These are phyloP conservation scores for Gila robusta DNA, from an alignment of 2,797 vertebrate species.

Conservation along the genomic window DNA sequence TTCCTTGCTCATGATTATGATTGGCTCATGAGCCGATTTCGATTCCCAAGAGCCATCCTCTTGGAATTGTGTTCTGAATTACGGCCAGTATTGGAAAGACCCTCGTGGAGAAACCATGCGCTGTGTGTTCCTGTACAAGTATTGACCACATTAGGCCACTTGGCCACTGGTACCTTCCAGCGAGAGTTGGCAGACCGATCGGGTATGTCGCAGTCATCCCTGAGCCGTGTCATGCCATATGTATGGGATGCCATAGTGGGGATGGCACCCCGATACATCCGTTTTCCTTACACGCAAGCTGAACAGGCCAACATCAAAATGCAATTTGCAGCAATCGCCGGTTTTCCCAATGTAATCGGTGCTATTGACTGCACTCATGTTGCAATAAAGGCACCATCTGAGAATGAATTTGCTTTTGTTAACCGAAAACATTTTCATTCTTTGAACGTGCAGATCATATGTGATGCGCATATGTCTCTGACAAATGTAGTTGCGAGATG, in stretches of 20 bases:
- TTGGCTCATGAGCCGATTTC: not conserved
- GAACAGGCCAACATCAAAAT: conserved; percentile 46
- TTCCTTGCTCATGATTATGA: not conserved
- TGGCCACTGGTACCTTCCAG: conserved; percentile 10
- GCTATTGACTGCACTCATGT: conserved; percentile 14
- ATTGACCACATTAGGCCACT: not conserved
- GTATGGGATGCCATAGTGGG: conserved; percentile 39
- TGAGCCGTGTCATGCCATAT: conserved; percentile 16
- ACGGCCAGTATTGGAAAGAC: conserved; percentile 25
- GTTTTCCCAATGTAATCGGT: conserved; percentile 44
- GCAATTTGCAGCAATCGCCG: conserved; percentile 53
- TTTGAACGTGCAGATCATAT: conserved; percentile 48
- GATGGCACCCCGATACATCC: conserved; percentile 21
- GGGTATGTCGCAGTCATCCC: conserved; percentile 4
- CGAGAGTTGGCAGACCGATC: conserved; percentile 15
- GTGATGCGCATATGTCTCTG: conserved; percentile 40
- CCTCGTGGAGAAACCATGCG: conserved; percentile 1
- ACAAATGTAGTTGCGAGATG: conserved; percentile 39
- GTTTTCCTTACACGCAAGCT: conserved; percentile 23
- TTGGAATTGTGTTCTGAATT: conserved; percentile 1
- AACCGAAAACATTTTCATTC: conserved; percentile 52
- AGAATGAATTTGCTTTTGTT: conserved; percentile 34
- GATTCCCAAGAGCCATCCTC: conserved; percentile 35
- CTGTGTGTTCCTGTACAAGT: conserved; percentile 28
- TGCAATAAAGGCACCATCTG: conserved; percentile 17